A percentile compares a stretch with the other conserved stretches of the same genome.
Conservation (phyloP, 1,140 invertebrate species). For the Lepidotrigona ventralis region DNA sequence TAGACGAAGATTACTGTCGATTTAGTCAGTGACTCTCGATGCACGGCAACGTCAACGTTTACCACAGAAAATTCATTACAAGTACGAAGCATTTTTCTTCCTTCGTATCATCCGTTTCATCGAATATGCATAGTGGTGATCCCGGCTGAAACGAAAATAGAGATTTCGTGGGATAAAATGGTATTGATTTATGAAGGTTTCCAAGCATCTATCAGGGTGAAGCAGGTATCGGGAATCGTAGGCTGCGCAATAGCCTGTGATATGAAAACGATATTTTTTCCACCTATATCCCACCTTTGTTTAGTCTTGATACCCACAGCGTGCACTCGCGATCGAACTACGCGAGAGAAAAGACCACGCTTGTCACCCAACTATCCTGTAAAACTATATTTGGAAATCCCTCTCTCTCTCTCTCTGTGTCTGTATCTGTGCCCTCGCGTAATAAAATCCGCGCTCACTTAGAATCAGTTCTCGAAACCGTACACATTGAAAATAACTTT, state of each 20-base stretch:
- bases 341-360: not conserved
- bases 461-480: not conserved
- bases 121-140: conserved; percentile 42
- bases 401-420: too few species aligned
- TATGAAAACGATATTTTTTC: conserved; percentile 44
- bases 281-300: conserved; percentile 23
- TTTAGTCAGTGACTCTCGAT: not conserved
- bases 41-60: not conserved
- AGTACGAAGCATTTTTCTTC: not conserved
- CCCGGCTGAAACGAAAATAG: conserved; percentile 43
- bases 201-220: conserved; percentile 35
- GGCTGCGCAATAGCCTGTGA: conserved; percentile 6
- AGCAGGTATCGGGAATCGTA: conserved; percentile 24
- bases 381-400: not conserved
- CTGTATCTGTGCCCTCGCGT: too few species aligned
- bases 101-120: not conserved
- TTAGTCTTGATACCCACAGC: not conserved
- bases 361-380: not conserved
- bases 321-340: not conserved
- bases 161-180: conserved; percentile 46
- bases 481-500: not conserved
- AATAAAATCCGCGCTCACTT: not conserved
- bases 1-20: not conserved
- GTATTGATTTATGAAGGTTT: conserved; percentile 47
- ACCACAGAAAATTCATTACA: not conserved